Conservation (phyloP, 1,140 invertebrate species). For the Eulimnadia texana region DNA sequence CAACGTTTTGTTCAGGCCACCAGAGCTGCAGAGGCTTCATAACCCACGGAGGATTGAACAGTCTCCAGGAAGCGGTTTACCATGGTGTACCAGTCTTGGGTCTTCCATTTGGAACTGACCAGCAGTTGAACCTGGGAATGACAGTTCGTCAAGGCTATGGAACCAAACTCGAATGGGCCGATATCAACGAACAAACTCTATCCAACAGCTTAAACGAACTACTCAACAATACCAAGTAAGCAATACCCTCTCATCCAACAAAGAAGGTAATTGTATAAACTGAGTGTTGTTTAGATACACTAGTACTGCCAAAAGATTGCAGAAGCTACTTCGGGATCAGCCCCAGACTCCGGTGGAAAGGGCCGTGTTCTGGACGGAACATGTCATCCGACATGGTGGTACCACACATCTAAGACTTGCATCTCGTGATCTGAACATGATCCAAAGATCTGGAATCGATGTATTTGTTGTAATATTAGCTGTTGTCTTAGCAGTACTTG, state of each 20-base stretch:
- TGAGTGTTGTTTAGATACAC: constrained; percentile 25
- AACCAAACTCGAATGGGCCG: not conserved
- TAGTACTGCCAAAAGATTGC: constrained; percentile 27
- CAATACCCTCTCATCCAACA: not conserved
- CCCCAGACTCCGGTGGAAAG: constrained; percentile 35
- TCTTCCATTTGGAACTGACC: constrained; percentile 47
- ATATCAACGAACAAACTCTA: constrained; percentile 11
- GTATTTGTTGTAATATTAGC: constrained; percentile 20
- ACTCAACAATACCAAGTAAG: constrained; percentile 16
- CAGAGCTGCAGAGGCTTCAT: constrained; percentile 31
- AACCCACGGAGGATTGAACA: constrained; percentile 38
- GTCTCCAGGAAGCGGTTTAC: constrained; percentile 33
- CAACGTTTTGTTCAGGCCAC: too few species aligned
- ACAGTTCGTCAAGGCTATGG: constrained; percentile 15
- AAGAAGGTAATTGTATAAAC: not conserved
- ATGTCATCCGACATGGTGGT: constrained; percentile 37
- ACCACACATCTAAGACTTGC: constrained; percentile 39
- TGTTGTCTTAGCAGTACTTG: not conserved
- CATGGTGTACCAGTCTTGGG: constrained; percentile 28
- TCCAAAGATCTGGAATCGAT: constrained; percentile 40
- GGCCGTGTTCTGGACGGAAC: constrained; percentile 43
- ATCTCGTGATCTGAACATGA: constrained; percentile 39
- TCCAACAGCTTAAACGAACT: constrained; percentile 10
- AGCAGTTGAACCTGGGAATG: constrained; percentile 26
- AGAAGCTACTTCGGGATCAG: constrained; percentile 39